Percentiles rank a stretch among this genome's conserved stretches.
Evolutionary conservation across 2,888 invertebrate species (phyloP).

Genomic region (Apamea anceps): DNA sequence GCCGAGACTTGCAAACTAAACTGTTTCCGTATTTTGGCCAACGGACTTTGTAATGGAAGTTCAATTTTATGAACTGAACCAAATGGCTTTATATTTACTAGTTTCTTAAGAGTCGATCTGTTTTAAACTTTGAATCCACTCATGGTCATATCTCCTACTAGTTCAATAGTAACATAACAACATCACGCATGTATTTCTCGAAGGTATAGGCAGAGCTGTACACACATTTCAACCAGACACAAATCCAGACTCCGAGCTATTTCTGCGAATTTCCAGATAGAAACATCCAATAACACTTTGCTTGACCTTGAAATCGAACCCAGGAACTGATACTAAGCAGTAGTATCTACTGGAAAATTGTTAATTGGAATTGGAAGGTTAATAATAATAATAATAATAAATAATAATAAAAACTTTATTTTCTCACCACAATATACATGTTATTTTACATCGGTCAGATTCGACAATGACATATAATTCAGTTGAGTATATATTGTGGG

Average conservation of each 20-base stretch:
- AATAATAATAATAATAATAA: no score
- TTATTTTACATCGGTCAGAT: no score
- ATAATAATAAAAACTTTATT: no score
- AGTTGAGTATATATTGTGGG: no score
- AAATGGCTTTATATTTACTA: background rate
- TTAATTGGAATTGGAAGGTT: background rate
- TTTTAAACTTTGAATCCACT: background rate
- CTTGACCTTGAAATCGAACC: background rate
- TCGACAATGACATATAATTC: no score
- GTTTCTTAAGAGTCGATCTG: background rate
- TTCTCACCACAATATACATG: no score
- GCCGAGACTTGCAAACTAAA: slow-evolving; percentile 13
- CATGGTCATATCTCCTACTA: background rate
- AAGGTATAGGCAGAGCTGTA: background rate
- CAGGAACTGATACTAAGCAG: background rate
- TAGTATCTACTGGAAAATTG: background rate
- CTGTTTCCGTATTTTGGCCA: slow-evolving; percentile 26
- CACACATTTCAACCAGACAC: background rate
- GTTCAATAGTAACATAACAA: background rate
- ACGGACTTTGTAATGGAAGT: slow-evolving; percentile 11
- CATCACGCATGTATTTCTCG: background rate
- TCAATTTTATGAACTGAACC: background rate
- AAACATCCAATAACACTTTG: background rate
- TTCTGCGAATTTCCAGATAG: background rate
- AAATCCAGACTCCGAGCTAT: background rate